phyloP scores from a whole-genome alignment of 35 echinoderm and acorn worm genomes.

The Apostichopus parvimensis region DNA sequence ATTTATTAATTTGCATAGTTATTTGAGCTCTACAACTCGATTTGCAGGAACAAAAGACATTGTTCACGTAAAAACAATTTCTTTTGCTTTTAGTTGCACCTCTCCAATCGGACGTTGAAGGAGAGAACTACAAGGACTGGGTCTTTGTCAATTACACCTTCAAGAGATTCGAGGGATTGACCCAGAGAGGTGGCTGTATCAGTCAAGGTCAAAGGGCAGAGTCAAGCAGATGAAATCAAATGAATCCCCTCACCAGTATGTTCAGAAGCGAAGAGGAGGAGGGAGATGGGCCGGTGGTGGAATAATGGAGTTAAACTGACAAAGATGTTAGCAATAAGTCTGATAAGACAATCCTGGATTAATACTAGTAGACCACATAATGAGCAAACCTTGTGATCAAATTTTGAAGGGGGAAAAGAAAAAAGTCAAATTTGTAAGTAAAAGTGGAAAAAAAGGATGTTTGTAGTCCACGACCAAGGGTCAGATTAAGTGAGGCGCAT shows the following conservation, averaged over 20 bases:
- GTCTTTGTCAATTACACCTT: slow-evolving; percentile 99
- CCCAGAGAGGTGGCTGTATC: slow-evolving; percentile 74
- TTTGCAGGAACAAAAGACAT: no score
- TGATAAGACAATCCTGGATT: neutral
- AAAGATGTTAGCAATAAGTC: no score
- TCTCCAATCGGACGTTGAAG: slow-evolving; percentile 75
- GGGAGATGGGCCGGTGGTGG: neutral
- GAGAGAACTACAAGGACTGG: slow-evolving; percentile 97
- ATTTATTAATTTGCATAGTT: no score
- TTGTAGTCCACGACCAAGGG: no score
- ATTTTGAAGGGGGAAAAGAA: no score
- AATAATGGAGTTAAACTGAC: no score
- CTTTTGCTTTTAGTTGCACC: slow-evolving; percentile 69
- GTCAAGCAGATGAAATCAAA: neutral
- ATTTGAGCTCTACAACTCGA: no score
- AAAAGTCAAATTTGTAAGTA: no score
- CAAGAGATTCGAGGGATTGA: slow-evolving; percentile 97
- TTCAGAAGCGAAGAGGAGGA: neutral
- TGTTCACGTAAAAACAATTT: no score
- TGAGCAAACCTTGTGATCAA: neutral
- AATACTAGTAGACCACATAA: neutral
- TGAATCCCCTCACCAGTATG: neutral
- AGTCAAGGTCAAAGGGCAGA: slow-evolving; percentile 42
- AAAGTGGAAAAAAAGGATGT: no score
- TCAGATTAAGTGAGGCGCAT: no score